Evolutionary conservation across 2,113 vertebrate genomes (phyloP).

Genomic region (Eonycteris spelaea): DNA sequence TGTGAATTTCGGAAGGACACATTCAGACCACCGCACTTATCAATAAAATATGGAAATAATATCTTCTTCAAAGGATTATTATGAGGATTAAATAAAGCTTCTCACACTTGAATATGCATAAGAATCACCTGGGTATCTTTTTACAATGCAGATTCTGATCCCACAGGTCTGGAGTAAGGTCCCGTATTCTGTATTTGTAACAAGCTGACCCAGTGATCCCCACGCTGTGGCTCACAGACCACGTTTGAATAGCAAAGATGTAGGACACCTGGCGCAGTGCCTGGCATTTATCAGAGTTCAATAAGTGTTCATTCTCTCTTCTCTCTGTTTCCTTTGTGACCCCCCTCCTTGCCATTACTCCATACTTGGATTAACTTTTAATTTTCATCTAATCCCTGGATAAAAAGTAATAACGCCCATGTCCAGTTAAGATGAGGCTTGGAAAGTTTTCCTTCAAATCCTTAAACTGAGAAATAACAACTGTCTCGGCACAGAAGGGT

Average conservation of each 20-base stretch:
- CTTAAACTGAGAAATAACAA: background rate
- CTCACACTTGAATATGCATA: background rate
- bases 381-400: background rate
- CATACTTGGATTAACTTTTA: background rate
- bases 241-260: background rate
- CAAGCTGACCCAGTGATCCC: background rate
- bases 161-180: background rate
- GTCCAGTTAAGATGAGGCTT: background rate
- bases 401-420: background rate
- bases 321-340: background rate
- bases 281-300: background rate
- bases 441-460: background rate
- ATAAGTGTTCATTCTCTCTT: background rate
- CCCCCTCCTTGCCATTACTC: background rate
- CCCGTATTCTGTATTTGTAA: background rate
- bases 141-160: background rate
- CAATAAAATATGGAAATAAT: background rate
- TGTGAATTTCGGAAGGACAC: background rate
- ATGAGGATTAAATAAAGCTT: background rate
- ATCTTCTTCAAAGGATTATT: background rate
- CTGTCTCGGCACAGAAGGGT: background rate
- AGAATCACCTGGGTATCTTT: background rate
- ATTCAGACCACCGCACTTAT: background rate
- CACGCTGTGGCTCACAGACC: background rate
- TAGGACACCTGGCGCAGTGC: background rate